These are phyloP conservation scores for Pituophis catenifer DNA, from an alignment of 2,113 vertebrate species.

Conservation along the genomic window DNA sequence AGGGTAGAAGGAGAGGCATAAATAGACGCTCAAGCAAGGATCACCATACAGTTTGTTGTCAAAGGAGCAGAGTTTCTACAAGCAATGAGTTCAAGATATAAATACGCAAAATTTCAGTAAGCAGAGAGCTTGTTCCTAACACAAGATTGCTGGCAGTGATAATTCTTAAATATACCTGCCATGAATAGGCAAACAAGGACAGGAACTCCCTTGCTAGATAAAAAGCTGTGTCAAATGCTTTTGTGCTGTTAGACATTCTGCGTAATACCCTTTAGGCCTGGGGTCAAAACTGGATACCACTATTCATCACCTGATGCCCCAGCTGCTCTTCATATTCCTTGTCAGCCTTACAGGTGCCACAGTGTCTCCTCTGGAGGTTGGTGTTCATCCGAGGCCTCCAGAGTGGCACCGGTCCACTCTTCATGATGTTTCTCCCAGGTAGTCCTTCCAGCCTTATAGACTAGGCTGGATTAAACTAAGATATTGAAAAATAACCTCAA, in stretches of 20 bases:
- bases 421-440: neutral
- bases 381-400: neutral
- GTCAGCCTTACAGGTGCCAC: neutral
- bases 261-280: neutral
- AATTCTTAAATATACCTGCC: neutral
- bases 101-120: neutral
- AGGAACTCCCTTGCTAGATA: neutral
- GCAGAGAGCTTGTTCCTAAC: neutral
- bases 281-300: neutral
- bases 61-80: neutral
- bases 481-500: too few relatives aligned
- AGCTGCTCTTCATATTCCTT: neutral
- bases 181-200: neutral
- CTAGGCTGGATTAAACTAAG: neutral
- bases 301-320: neutral
- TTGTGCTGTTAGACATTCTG: neutral
- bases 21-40: neutral
- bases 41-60: neutral
- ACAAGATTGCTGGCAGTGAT: neutral
- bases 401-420: neutral
- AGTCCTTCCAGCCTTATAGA: neutral
- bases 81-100: neutral
- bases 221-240: neutral
- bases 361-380: neutral
- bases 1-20: neutral